These are phyloP conservation scores for Psococerastis gibbosa DNA, from an alignment of 2,888 invertebrate species.

Conservation along the genomic window DNA sequence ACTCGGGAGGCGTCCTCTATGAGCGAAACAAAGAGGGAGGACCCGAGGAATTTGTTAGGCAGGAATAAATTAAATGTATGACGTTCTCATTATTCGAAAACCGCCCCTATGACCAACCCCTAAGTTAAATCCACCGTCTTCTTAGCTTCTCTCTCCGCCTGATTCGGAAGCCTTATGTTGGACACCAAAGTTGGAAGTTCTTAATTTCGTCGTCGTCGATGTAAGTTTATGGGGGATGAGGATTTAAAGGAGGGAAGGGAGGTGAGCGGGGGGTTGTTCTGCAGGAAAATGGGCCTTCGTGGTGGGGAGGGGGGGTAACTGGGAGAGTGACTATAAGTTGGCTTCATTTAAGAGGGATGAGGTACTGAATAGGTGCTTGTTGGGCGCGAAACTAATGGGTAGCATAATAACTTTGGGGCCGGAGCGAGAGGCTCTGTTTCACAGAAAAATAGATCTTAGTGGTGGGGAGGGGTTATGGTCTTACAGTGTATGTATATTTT, in stretches of 20 bases:
- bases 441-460: no score
- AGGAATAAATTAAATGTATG: neutral
- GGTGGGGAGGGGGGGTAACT: no score
- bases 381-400: no score
- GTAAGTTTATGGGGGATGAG: neutral
- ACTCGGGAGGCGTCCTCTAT: neutral
- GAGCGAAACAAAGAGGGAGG: neutral
- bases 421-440: no score
- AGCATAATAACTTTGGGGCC: no score
- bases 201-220: neutral
- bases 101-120: neutral
- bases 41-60: neutral
- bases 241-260: neutral
- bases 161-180: neutral
- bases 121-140: neutral
- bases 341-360: no score
- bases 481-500: no score
- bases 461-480: no score
- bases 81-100: neutral
- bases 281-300: no score
- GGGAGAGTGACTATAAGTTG: no score
- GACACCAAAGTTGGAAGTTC: neutral
- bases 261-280: no score
- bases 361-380: no score
- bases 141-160: neutral